A percentile compares a stretch with the other conserved stretches of the same genome.
phyloP scores from a whole-genome alignment of 2,113 vertebrate genomes.

The Trogon melanurus region DNA sequence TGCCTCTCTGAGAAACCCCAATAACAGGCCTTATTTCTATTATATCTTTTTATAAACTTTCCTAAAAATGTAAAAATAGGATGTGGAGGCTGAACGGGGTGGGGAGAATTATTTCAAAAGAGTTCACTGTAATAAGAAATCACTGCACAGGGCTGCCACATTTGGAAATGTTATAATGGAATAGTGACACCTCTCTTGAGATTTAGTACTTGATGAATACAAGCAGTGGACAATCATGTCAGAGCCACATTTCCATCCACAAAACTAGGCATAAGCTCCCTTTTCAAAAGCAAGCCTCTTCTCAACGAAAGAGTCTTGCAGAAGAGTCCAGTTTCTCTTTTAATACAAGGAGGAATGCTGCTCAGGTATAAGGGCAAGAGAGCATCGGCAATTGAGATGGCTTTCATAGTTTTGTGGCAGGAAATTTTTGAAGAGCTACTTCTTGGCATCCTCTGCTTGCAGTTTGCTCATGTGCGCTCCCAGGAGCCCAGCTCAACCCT shows the following conservation, averaged over 20 bases:
- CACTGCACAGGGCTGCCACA: not conserved
- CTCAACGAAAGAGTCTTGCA: not conserved
- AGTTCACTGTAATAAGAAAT: not conserved
- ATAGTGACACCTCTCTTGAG: not conserved
- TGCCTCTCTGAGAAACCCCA: not conserved
- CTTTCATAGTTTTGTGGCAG: not conserved
- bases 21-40: not conserved
- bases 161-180: not conserved
- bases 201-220: not conserved
- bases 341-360: not conserved
- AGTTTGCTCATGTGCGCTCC: not conserved
- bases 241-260: not conserved
- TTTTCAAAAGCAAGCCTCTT: not conserved
- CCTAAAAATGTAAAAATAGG: not conserved
- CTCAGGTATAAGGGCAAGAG: not conserved
- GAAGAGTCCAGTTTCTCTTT: not conserved
- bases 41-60: not conserved
- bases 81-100: not conserved
- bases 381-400: not conserved
- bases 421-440: not conserved
- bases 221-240: fast-evolving
- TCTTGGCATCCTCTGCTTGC: not conserved
- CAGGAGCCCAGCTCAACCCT: not conserved
- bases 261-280: not conserved
- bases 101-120: not conserved